Base-by-base conservation (phyloP, 2,888 invertebrate species). In the Drosophila kanekoi region DNA sequence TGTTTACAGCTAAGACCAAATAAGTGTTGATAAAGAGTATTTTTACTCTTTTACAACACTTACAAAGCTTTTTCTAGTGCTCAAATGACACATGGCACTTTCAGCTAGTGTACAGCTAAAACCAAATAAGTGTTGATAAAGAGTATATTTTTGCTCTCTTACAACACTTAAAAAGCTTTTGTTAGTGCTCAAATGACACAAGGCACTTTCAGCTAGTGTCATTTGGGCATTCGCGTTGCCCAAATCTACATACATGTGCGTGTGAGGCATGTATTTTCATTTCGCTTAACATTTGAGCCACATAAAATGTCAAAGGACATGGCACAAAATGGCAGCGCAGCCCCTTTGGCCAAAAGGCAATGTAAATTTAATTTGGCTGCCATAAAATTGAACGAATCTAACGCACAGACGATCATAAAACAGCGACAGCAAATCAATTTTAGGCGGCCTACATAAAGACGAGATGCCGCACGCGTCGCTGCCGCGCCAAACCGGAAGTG, bases 401-500 rank as follows among this genome's bases (percentile, higher is more conserved):
- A 47, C 59, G 59, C 62, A 57, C 68, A 73, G 67, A 63, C 77
- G 73, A 41, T 33, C 71, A 58, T 74, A 72, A 81, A 77, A 66
- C 64, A 40, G 35, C n/a, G 28, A 10, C 32, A 43, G 44, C 32
- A 18, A 38, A 41, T 23, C 14, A 45, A 43, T 45, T 43, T 16
- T 20, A 28, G 35, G 3, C 56, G 40, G 44, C 54, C 48, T 10
- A 51, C 40, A 54, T 35, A 32, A 47, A 57, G 43, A 49, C 20
- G 33, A 45, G 63, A 76, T 57, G 40, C 49, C 69, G 72, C 72
- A 74, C 75, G 89, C 82, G 68, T 75, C 66, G 77, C 64, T 74
- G 86, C 66, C 40, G 37, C 63, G 77, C 82, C 80, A 85, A 87
- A 53, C 88, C 87, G 87, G 87, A 87, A 89, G 88, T 82, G 88